phyloP scores from a whole-genome alignment of 2,113 vertebrate genomes.

The Himantopus leucocephalus region DNA sequence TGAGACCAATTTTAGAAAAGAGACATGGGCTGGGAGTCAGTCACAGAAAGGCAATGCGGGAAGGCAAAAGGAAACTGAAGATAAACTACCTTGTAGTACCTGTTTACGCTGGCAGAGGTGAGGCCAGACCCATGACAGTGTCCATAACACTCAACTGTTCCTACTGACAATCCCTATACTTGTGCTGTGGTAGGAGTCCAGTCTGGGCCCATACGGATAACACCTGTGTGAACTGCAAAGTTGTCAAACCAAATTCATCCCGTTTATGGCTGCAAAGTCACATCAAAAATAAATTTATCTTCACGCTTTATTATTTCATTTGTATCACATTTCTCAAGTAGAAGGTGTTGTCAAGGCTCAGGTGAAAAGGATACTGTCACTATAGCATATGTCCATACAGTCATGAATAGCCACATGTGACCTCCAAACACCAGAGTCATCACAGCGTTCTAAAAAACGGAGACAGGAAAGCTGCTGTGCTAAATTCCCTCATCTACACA shows the following conservation, averaged over 20 bases:
- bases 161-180: not conserved
- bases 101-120: not conserved
- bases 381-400: not conserved
- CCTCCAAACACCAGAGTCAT: not conserved
- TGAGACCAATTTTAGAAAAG: not conserved
- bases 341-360: not conserved
- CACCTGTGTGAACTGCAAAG: not conserved
- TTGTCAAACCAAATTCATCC: not conserved
- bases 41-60: not conserved
- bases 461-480: not conserved
- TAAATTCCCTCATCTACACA: not conserved
- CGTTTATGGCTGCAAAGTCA: not conserved
- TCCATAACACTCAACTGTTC: not conserved
- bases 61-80: not conserved
- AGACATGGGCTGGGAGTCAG: not conserved
- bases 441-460: rapidly evolving
- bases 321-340: not conserved
- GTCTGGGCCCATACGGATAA: not conserved
- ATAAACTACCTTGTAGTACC: not conserved
- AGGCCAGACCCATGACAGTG: not conserved
- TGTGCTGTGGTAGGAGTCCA: not conserved
- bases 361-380: not conserved
- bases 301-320: not conserved
- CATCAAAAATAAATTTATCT: not conserved
- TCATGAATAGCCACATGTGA: not conserved